phyloP scores from a whole-genome alignment of 1,140 invertebrate species.

The Drosophila asahinai region DNA sequence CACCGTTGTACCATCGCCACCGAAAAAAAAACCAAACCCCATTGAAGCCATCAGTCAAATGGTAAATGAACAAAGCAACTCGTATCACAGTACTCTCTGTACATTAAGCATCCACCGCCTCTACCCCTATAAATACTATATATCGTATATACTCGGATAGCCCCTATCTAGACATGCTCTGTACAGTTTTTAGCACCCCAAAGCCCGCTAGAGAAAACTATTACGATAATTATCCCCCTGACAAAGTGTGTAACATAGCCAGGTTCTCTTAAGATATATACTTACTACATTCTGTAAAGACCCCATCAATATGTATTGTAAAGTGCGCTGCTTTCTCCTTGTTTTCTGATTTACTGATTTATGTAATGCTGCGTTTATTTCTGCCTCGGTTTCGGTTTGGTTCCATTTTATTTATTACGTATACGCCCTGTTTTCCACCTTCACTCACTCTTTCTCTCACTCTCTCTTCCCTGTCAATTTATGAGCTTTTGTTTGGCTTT shows the following conservation, averaged over 20 bases:
- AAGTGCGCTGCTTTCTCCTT: constrained; percentile 73
- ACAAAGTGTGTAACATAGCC: constrained; percentile 63
- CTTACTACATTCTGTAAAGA: constrained; percentile 48
- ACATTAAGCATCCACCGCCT: constrained; percentile 37
- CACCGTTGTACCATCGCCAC: constrained; percentile 5
- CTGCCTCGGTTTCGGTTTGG: constrained; percentile 33
- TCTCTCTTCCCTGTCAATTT: constrained; percentile 65
- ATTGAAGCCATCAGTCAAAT: constrained; percentile 53
- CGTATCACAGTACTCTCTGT: constrained; percentile 46
- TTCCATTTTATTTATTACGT: constrained; percentile 57
- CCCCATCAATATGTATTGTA: constrained; percentile 63
- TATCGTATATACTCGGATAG: constrained; percentile 13
- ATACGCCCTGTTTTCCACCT: constrained; percentile 76
- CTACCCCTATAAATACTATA: constrained; percentile 17
- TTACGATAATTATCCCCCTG: constrained; percentile 9
- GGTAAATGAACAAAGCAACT: constrained; percentile 76
- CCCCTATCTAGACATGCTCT: constrained; percentile 12
- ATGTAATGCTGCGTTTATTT: constrained; percentile 36
- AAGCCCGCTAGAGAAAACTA: constrained; percentile 45
- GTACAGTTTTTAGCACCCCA: constrained; percentile 44
- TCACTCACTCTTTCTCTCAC: constrained; percentile 56
- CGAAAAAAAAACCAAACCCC: not conserved
- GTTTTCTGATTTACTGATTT: constrained; percentile 28
- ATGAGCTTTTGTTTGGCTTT: constrained; percentile 81
- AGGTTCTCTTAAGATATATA: constrained; percentile 63